Base-by-base conservation (phyloP, 1,140 invertebrate genomes). In the Samia ricini region DNA sequence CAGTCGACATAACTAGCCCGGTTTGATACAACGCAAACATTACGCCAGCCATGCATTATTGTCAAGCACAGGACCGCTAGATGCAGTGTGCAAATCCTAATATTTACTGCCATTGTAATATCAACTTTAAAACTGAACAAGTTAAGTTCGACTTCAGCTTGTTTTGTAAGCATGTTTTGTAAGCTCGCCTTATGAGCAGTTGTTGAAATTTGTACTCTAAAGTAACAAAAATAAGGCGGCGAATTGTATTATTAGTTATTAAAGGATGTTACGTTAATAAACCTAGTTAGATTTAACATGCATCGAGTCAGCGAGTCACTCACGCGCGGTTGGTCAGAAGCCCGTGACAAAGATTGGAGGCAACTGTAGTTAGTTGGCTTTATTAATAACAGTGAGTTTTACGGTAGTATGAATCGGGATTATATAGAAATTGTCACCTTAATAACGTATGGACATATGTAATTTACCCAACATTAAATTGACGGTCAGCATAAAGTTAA, bases 21-120 rank as follows among this genome's bases (percentile, higher is more conserved):
- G 74, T 76, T 77, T 81, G 83, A 86, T 83, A 87, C 84, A 88
- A 88, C 86, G 84, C 84, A 88, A 90, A 90, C 81, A 88, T 90
- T 90, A 90, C 83, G 63, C 68, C 87, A 82, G 72, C 87, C 87
- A 90, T 88, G 87, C 87, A 90, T 88, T 90, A 88, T 90, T 88
- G 87, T 90, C 85, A 89, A 89, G 84, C 84, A 78, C 85, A 85
- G 77, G 73, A 75, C 72, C 76, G 76, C 67, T 71, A 71, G 61
- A 42, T 63, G 22, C 49, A 22, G 8, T 64, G 50, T 68, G 42
- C 51, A 56, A 61, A 52, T 72, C 61, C 63, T 52, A 50, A 65
- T 50, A 64, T 60, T 24, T 24, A 50, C 4, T 12, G 12, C 4
- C 63, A 69, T 22, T 33, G 19, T 12, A 80, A 69, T 61, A 18